Percentiles rank a stretch among this genome's conserved stretches.
phyloP scores from a whole-genome alignment of 2,888 invertebrate species.

The Microplitis deprimator region DNA sequence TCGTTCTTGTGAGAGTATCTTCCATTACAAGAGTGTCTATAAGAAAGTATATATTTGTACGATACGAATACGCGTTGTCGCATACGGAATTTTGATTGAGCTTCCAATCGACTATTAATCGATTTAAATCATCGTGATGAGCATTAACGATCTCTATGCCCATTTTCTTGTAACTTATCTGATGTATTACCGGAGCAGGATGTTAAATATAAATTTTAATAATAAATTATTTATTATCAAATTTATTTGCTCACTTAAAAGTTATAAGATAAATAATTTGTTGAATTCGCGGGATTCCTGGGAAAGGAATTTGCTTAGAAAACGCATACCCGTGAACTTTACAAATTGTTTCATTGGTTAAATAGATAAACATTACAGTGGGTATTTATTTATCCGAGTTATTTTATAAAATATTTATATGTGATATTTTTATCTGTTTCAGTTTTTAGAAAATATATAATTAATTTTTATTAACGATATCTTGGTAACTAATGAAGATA shows the following conservation, averaged over 20 bases:
- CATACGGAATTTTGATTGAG: constrained; percentile 48
- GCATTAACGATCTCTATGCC: neutral
- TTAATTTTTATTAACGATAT: constrained; percentile 5
- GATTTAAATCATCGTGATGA: constrained; percentile 27
- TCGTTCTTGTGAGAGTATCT: constrained; percentile 17
- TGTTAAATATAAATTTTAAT: constrained; percentile 34
- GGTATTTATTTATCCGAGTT: no score
- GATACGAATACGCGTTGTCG: constrained; percentile 8
- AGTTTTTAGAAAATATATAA: no score
- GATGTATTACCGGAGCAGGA: neutral
- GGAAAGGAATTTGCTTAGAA: constrained; percentile 49
- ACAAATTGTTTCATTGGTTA: constrained; percentile 6
- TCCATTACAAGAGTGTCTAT: constrained; percentile 9
- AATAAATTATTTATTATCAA: constrained; percentile 6
- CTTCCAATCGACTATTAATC: constrained; percentile 28
- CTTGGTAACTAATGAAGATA: neutral
- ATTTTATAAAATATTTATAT: no score
- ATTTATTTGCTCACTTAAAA: constrained; percentile 25
- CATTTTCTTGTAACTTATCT: constrained; percentile 18
- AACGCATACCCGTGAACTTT: constrained; percentile 41
- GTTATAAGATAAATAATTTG: constrained; percentile 28
- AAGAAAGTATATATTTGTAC: constrained; percentile 39
- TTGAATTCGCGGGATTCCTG: constrained; percentile 35
- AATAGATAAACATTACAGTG: neutral
- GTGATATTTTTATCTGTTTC: no score